phyloP scores from a whole-genome alignment of 2,797 vertebrate genomes.

The Tenualosa thibaudeaui region DNA sequence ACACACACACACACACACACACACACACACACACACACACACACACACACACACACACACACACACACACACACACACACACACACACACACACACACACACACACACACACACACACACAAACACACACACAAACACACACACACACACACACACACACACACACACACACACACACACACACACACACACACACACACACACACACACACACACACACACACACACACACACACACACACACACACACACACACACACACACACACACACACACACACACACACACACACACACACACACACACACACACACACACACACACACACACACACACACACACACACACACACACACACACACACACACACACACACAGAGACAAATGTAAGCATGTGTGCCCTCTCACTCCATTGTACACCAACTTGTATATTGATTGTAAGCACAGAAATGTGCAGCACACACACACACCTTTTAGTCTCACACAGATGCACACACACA shows the following conservation, averaged over 20 bases:
- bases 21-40: background rate
- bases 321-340: background rate
- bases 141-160: background rate
- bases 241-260: constrained; percentile 1
- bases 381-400: too few species aligned
- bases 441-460: background rate
- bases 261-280: constrained; percentile 2
- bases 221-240: constrained; percentile 1
- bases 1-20: constrained; percentile 1
- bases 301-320: background rate
- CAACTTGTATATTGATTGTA: too few species aligned
- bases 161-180: background rate
- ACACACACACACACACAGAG: background rate
- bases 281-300: constrained; percentile 2
- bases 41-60: background rate
- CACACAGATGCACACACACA: background rate
- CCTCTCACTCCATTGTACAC: background rate
- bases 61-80: background rate
- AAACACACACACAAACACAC: background rate
- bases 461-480: background rate
- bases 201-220: background rate
- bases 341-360: background rate
- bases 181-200: background rate
- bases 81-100: background rate
- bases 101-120: background rate